Evolutionary conservation across 2,113 vertebrate genomes (phyloP).

Genomic region (Thamnophis sirtalis): DNA sequence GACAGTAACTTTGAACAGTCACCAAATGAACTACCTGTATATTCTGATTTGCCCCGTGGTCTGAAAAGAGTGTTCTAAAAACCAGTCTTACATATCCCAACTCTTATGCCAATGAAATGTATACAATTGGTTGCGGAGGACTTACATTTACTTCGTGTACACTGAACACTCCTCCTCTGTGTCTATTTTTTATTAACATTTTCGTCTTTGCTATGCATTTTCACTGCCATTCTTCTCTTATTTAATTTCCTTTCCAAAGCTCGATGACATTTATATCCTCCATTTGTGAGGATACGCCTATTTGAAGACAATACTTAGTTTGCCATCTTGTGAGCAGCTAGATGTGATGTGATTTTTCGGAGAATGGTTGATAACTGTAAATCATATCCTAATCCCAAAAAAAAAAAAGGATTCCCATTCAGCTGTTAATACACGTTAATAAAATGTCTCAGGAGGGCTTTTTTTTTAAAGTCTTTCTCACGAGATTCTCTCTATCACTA

Average conservation of each 20-base stretch:
- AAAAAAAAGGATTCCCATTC: conserved; percentile 33
- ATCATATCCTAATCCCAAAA: conserved; percentile 31
- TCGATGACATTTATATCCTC: neutral
- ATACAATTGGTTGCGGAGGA: neutral
- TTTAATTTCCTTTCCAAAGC: conserved; percentile 1
- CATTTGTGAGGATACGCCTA: conserved; percentile 25
- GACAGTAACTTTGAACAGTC: neutral
- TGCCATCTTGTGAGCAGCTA: conserved; percentile 25
- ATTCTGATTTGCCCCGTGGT: neutral
- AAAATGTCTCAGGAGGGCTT: neutral
- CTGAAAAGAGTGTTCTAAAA: neutral
- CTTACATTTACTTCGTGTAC: neutral
- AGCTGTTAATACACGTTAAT: conserved; percentile 31
- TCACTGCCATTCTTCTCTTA: neutral
- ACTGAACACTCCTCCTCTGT: neutral
- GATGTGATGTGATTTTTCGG: conserved; percentile 30
- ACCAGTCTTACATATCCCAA: neutral
- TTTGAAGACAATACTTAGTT: conserved; percentile 30
- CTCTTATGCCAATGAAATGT: neutral
- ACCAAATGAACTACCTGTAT: neutral
- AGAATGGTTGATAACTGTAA: conserved; percentile 34
- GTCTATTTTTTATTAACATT: neutral
- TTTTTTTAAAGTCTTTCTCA: neutral
- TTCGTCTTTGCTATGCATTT: neutral
- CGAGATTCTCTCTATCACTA: conserved; percentile 1